Evolutionary conservation across 92 coral and sea anemone species (phyloP), one percentile per base, ranked within the genome.

Genomic region (Scolanthus callimorphus): DNA sequence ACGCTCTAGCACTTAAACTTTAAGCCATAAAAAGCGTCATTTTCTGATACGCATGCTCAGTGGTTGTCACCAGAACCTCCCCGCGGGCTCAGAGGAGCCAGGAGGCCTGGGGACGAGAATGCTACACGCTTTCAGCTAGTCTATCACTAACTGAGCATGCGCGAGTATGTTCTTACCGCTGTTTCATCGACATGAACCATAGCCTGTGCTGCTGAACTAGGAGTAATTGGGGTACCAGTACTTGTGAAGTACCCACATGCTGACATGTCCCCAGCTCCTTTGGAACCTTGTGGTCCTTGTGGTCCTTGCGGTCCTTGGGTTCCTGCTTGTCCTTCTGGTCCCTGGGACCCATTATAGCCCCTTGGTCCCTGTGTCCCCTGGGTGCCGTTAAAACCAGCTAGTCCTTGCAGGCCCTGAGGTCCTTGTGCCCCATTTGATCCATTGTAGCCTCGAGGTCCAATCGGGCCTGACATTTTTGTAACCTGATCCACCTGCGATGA

Each of bases 401-500:
- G 46, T 3, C 71, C 79, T 9, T 24, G 60, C 2, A 63, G 13
- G 0, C 75, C 75, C 2, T 37, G 37, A 1, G 38, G 48, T 2
- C 83, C 83, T 1, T 41, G 22, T 15, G 60, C 65, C 50, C 83
- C 83, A 34, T 62, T 65, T 29, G 77, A 55, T 1, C 84, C 84
- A 29, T 78, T 78, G 27, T 44, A 78, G 20, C 84, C 84, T 21
- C 51, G 78, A 39, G 84, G 78, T 10, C 73, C 78, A 10, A 39
- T 69, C 19, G 84, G 84, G 17, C 84, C 84, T 4, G 60, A 39
- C 74, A 78, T 49, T 69, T 70, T 78, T 43, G 72, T 55, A 13
- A 78, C 27, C 38, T 56, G 63, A 8, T 47, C 62, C 9, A 70
- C 15, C 85, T 78, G 53, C 2, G 3, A 1, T 29, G 31, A 19